phyloP scores from a whole-genome alignment of 30 jellyfish, hydroid and myxozoan species.

The Phacellophora camtschatica region DNA sequence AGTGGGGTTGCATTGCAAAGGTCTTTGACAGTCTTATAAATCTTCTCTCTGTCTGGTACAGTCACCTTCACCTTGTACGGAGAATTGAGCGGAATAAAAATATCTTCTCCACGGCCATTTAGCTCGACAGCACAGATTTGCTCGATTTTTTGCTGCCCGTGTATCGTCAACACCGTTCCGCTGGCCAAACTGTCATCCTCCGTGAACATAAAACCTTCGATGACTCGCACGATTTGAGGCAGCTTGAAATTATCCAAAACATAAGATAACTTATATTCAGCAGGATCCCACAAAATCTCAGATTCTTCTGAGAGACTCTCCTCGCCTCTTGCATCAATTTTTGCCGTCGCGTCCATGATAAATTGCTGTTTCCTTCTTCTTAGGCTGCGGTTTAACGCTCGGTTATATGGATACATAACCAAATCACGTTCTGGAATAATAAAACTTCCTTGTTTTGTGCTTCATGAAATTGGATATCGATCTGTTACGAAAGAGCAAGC shows the following conservation, averaged over 20 bases:
- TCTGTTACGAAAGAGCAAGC: no score
- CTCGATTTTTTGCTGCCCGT: constrained; percentile 73
- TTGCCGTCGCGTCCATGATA: not conserved
- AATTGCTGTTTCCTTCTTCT: not conserved
- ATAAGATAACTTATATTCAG: constrained; percentile 64
- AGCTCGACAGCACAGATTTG: constrained; percentile 56
- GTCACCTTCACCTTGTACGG: constrained; percentile 67
- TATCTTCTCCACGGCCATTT: constrained; percentile 33
- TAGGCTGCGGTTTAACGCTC: constrained; percentile 43
- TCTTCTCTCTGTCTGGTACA: constrained; percentile 36
- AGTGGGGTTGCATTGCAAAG: constrained; percentile 70
- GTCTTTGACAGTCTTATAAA: constrained; percentile 59
- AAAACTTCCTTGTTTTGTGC: not conserved
- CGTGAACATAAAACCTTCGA: constrained; percentile 86
- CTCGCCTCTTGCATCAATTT: not conserved
- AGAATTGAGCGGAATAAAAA: constrained; percentile 72
- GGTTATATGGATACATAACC: constrained; percentile 51
- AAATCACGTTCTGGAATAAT: not conserved
- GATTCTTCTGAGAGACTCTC: not conserved
- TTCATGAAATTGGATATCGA: not conserved
- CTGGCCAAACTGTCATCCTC: constrained; percentile 96
- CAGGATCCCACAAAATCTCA: constrained; percentile 64
- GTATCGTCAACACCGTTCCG: constrained; percentile 85
- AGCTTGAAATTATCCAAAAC: constrained; percentile 78
- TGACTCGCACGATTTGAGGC: constrained; percentile 92